Conservation (phyloP, 2,888 invertebrate species). For the Sphaerophoria taeniata region DNA sequence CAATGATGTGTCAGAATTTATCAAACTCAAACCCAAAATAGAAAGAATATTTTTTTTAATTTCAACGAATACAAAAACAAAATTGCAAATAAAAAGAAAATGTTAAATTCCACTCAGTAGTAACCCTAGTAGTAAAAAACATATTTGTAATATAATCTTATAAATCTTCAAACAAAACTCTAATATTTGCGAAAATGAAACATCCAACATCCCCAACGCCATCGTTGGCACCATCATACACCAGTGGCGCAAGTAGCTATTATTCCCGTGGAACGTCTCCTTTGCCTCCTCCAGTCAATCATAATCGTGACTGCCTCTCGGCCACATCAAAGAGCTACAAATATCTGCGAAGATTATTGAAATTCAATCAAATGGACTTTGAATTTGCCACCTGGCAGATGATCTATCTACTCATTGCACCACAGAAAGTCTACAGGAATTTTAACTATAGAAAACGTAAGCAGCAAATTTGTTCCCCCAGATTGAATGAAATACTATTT, state of each 20-base stretch:
- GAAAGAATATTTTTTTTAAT: conserved; percentile 21
- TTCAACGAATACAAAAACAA: conserved; percentile 47
- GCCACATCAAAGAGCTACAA: conserved; percentile 95
- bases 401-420: conserved; percentile 95
- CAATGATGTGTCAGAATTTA: conserved; percentile 66
- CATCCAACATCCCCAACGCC: conserved; percentile 86
- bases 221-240: conserved; percentile 82
- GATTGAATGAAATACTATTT: too few species aligned
- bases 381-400: conserved; percentile 99
- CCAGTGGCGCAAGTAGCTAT: conserved; percentile 75
- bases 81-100: conserved; percentile 19
- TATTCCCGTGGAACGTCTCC: conserved; percentile 86
- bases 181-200: conserved; percentile 83
- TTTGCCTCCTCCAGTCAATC: conserved; percentile 88
- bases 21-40: conserved; percentile 32
- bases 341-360: conserved; percentile 92
- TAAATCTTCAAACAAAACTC: not conserved
- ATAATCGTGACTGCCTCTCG: conserved; percentile 89
- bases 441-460: conserved; percentile 98
- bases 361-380: conserved; percentile 99
- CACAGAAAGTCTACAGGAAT: conserved; percentile 98
- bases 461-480: conserved; percentile 76
- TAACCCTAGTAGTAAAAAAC: not conserved
- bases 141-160: not conserved
- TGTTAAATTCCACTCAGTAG: conserved; percentile 40